Base-by-base conservation (phyloP, 2,888 invertebrate species). In the Orthosia gothica region DNA sequence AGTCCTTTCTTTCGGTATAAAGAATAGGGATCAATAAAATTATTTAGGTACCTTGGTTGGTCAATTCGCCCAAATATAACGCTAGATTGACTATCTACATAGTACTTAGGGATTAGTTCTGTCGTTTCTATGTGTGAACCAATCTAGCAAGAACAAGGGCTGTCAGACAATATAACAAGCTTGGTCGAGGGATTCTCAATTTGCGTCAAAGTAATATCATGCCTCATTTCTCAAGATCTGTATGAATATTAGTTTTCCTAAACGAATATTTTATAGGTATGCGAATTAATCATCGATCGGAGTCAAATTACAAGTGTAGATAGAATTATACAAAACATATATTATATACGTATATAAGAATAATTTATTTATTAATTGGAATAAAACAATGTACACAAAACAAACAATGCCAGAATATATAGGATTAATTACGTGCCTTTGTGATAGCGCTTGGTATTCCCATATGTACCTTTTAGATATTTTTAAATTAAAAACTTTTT, bases 111-210 rank as follows among this genome's bases (percentile, higher is more conserved):
- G 16, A n/a, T 23, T 54, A 7, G 15, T 2, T 57, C 23, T 67
- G 78, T 62, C 69, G 2, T 52, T 58, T 47, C 20, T 32, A 4
- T 47, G 26, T 52, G 20, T 15, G 20, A 54, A n/a, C n/a, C 13
- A 52, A 77, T 69, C 55, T 62, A 69, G 32, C 62, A 68, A n/a
- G 26, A 50, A 15, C 5, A 20, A 58, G 15, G n/a, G 23, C 49
- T 57, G 68, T 18, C 77, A 77, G 26, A 68, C 23, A 57, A 23
- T 45, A 45, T 68, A 9, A 76, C 16, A n/a, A 11, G 45, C 26
- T 20, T 20, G 50, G 16, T 54, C 26, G n/a, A 40, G 40, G 40
- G 26, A 20, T 45, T n/a, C 26, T 61, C 20, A 20, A 32, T 68
- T 76, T 69, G 4, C 55, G 50, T 62, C 68, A 68, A 32, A 52